phyloP scores from a whole-genome alignment of 1,140 invertebrate species.

The Drosophila yakuba region DNA sequence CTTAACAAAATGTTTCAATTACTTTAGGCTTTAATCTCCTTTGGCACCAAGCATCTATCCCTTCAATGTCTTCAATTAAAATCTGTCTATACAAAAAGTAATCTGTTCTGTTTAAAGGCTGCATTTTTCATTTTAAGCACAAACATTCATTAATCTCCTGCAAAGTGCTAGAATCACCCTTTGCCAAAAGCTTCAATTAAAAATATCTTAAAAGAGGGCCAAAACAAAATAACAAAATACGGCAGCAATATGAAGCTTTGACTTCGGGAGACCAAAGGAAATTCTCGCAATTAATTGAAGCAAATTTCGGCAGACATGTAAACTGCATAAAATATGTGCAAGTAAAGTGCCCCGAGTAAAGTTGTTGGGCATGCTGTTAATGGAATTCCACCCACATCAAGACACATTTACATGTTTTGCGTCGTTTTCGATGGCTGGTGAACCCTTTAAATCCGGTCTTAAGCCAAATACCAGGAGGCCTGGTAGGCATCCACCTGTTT shows the following conservation, averaged over 20 bases:
- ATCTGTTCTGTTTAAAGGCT: not conserved
- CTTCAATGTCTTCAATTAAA: not conserved
- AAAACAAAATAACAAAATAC: constrained; percentile 19
- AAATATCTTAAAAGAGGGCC: constrained; percentile 16
- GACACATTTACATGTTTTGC: constrained; percentile 1
- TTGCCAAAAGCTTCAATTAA: constrained; percentile 21
- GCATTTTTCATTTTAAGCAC: not conserved
- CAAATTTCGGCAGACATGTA: constrained; percentile 34
- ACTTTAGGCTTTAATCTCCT: not conserved
- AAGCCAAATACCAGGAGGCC: constrained; percentile 23
- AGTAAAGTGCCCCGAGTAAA: not conserved
- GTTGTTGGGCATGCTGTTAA: constrained; percentile 28
- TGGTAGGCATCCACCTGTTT: constrained; percentile 68
- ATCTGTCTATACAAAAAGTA: not conserved
- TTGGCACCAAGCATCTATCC: not conserved
- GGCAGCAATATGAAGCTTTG: constrained; percentile 4
- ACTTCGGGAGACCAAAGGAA: constrained; percentile 30
- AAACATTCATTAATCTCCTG: not conserved
- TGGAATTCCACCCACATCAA: constrained; percentile 25
- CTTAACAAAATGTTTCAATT: not conserved
- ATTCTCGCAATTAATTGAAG: constrained; percentile 46
- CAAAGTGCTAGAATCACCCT: not conserved
- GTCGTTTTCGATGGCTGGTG: not conserved
- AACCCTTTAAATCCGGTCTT: constrained; percentile 21
- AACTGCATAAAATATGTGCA: constrained; percentile 3